A percentile compares a stretch with the other conserved stretches of the same genome.
Conservation (phyloP, 1,140 invertebrate species). For the Euglossa dilemma region DNA sequence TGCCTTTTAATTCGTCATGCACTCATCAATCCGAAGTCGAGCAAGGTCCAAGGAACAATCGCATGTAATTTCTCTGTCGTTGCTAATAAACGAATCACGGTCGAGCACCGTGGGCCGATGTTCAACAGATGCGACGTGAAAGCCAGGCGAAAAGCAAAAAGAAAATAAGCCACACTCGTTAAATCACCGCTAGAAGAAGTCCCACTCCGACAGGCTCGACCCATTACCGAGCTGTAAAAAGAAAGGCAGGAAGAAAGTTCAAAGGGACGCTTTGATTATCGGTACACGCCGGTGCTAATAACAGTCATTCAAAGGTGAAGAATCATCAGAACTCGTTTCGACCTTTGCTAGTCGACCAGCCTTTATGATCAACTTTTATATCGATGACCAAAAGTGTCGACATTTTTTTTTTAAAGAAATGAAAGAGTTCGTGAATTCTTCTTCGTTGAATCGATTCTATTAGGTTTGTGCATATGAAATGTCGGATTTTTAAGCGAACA, state of each 20-base stretch:
- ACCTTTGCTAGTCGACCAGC: background rate
- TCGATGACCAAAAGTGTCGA: no score
- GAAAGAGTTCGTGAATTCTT: no score
- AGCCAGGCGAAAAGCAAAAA: background rate
- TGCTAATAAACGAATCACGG: background rate
- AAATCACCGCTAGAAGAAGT: slow-evolving; percentile 2
- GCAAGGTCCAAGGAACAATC: background rate
- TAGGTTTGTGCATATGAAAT: no score
- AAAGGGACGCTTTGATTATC: slow-evolving; percentile 18
- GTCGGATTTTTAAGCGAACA: no score
- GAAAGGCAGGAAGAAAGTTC: background rate
- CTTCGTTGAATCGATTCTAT: no score
- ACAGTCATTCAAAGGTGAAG: background rate
- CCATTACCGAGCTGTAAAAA: background rate
- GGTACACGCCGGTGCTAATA: background rate
- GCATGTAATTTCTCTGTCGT: background rate
- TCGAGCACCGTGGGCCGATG: background rate
- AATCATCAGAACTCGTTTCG: background rate
- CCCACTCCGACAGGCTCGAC: background rate
- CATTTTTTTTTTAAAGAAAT: no score
- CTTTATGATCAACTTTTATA: background rate
- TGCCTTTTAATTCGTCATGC: background rate
- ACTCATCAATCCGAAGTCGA: background rate
- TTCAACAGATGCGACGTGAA: background rate
- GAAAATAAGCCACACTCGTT: background rate